These are phyloP conservation scores for Microctenopoma lineatum DNA, from an alignment of 2,797 vertebrate genomes.

Conservation along the genomic window DNA sequence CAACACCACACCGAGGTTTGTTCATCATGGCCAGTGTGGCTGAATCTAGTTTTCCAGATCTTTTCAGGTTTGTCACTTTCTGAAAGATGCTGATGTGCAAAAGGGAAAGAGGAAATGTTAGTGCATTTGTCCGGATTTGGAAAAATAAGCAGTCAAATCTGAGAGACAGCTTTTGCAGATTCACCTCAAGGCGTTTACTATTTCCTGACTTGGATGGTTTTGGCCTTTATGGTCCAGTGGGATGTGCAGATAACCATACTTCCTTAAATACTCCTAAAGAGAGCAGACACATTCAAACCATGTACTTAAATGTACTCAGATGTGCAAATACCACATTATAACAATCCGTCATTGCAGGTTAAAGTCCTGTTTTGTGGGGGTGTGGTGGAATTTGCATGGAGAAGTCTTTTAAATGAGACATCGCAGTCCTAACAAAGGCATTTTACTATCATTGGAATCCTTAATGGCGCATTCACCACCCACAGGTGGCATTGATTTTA, in stretches of 20 bases:
- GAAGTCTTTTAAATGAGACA: background rate
- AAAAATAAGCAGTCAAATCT: background rate
- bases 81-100: conserved; percentile 83
- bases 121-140: background rate
- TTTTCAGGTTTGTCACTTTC: conserved; percentile 77
- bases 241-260: conserved; percentile 86
- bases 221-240: conserved; percentile 69
- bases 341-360: too few relatives aligned
- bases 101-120: background rate
- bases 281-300: background rate
- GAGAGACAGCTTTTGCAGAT: background rate
- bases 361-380: too few relatives aligned
- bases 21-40: conserved; percentile 83
- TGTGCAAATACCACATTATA: too few relatives aligned
- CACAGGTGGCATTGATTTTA: background rate
- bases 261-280: conserved; percentile 83
- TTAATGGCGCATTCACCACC: background rate
- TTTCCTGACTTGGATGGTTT: conserved; percentile 70
- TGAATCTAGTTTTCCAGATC: conserved; percentile 80
- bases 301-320: background rate
- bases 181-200: conserved; percentile 84
- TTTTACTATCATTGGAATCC: background rate
- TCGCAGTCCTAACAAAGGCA: background rate
- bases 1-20: conserved; percentile 86
- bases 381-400: too few relatives aligned